phyloP scores from a whole-genome alignment of 1,140 invertebrate species.

The Neodiprion virginianus region DNA sequence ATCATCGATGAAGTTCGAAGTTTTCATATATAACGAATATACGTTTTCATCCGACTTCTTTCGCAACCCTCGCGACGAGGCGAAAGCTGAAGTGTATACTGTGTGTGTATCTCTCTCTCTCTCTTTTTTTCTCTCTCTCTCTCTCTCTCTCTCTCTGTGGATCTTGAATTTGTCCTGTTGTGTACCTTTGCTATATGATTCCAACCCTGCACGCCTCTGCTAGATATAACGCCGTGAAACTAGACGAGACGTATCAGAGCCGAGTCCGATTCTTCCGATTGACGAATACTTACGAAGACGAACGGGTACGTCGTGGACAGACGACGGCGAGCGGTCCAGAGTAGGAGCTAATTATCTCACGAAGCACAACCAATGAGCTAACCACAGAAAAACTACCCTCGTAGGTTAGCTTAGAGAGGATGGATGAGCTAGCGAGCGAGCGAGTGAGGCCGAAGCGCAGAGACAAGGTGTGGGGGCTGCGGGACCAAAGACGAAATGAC shows the following conservation, averaged over 20 bases:
- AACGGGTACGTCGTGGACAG: not conserved
- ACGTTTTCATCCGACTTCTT: not conserved
- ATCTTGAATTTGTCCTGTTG: constrained; percentile 21
- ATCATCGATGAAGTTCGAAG: too few relatives aligned
- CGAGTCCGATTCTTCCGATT: not conserved
- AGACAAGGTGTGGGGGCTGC: not conserved
- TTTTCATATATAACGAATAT: constrained; percentile 15
- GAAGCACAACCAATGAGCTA: not conserved
- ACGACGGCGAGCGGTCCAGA: not conserved
- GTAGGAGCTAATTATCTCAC: not conserved
- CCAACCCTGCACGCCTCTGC: not conserved
- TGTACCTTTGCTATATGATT: not conserved
- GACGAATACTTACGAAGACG: constrained; percentile 2
- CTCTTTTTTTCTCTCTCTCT: not conserved
- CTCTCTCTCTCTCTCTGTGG: constrained; percentile 4
- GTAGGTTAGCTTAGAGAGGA: constrained; percentile 59
- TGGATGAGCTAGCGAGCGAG: constrained; percentile 40
- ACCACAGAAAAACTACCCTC: constrained; percentile 34
- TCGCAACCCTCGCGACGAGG: too few relatives aligned
- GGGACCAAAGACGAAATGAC: not conserved
- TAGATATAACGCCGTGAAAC: not conserved
- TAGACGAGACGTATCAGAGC: constrained; percentile 1
- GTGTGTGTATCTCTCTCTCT: not conserved
- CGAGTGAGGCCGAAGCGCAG: constrained; percentile 12
- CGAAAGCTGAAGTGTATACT: too few relatives aligned